Percentiles rank a stretch among this genome's conserved stretches.
These are phyloP conservation scores for Scolopax rusticola DNA, from an alignment of 2,797 vertebrate species.

Conservation along the genomic window DNA sequence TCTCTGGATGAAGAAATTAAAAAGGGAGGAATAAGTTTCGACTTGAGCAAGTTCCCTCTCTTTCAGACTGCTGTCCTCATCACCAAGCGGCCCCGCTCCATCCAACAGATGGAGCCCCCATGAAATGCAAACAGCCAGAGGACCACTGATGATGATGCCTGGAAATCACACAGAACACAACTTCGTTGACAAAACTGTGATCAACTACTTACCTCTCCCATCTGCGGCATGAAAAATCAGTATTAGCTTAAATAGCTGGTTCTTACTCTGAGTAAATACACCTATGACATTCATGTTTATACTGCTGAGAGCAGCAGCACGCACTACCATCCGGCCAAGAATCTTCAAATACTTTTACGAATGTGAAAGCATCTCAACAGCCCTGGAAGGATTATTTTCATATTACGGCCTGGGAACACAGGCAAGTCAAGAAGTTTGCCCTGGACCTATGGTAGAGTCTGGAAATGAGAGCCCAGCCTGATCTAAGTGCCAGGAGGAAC, in stretches of 20 bases:
- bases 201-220: neutral
- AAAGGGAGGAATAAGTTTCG: neutral
- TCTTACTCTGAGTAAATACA: neutral
- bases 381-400: neutral
- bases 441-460: neutral
- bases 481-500: neutral
- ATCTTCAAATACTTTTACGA: neutral
- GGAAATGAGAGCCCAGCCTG: neutral
- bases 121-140: neutral
- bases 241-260: neutral
- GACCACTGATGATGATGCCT: accelerated
- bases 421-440: neutral
- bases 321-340: neutral
- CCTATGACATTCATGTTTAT: neutral
- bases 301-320: neutral
- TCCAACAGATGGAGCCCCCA: neutral
- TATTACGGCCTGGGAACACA: neutral
- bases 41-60: neutral
- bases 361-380: neutral
- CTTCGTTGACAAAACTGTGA: neutral
- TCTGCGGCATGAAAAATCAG: neutral
- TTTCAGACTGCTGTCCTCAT: neutral
- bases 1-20: constrained; percentile 19
- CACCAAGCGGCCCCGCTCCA: neutral
- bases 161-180: neutral